phyloP scores from a whole-genome alignment of 1,140 invertebrate species.

The Drosophila nigromelanica region DNA sequence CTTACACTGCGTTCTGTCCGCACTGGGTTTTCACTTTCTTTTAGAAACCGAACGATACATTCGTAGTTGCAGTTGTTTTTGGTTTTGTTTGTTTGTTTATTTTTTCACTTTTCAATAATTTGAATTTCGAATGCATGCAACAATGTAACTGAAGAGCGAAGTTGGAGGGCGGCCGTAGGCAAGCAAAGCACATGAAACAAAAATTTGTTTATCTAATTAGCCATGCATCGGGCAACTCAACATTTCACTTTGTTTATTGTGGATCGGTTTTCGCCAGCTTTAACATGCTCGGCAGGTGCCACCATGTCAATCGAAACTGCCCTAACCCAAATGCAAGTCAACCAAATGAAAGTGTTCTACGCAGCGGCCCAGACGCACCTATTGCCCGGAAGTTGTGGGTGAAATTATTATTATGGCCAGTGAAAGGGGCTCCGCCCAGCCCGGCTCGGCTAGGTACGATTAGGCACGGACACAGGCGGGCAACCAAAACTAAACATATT shows the following conservation, averaged over 20 bases:
- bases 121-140: conserved; percentile 76
- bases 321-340: conserved; percentile 71
- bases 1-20: conserved; percentile 60
- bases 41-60: conserved; percentile 63
- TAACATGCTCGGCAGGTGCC: conserved; percentile 61
- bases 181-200: conserved; percentile 21
- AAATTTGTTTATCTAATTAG: conserved; percentile 81
- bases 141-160: conserved; percentile 51
- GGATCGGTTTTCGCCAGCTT: conserved; percentile 66
- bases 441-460: not conserved
- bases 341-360: conserved; percentile 74
- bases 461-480: no score
- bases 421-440: conserved; percentile 42
- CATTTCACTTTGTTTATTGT: conserved; percentile 40
- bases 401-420: conserved; percentile 56
- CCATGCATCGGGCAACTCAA: conserved; percentile 65
- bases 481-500: not conserved
- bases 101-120: conserved; percentile 79
- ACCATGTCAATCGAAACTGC: conserved; percentile 58
- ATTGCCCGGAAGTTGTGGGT: conserved; percentile 40
- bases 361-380: not conserved
- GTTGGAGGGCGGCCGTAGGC: conserved; percentile 12
- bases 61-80: conserved; percentile 39
- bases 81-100: conserved; percentile 8
- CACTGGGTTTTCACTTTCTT: conserved; percentile 79